These are phyloP conservation scores for Drosophila ohnishii DNA, from an alignment of 1,140 invertebrate species.

Conservation along the genomic window DNA sequence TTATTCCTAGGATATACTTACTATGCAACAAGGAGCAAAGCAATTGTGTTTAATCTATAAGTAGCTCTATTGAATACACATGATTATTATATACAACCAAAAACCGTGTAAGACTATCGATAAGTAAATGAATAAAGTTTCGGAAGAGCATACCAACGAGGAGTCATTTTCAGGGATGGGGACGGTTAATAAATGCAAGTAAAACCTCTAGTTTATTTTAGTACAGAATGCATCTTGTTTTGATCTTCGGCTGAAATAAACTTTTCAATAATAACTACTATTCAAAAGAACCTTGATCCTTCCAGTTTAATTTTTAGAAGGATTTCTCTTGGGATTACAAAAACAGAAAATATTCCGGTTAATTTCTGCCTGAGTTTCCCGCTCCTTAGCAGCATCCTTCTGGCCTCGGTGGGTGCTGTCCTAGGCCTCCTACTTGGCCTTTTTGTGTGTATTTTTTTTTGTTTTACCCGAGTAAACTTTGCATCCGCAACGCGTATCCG, in stretches of 20 bases:
- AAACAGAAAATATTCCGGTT: slow-evolving; percentile 42
- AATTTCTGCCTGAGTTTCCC: slow-evolving; percentile 62
- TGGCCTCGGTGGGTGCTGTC: slow-evolving; percentile 5
- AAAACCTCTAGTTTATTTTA: too few relatives aligned
- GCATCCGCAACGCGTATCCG: slow-evolving; percentile 75
- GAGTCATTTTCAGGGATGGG: not conserved
- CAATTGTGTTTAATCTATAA: slow-evolving; percentile 75
- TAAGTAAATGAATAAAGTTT: slow-evolving; percentile 63
- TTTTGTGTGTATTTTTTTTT: slow-evolving; percentile 21
- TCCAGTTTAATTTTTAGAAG: not conserved
- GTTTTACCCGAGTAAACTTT: slow-evolving; percentile 72
- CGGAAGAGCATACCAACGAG: slow-evolving; percentile 25
- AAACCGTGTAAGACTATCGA: slow-evolving; percentile 59
- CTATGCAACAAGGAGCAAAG: slow-evolving; percentile 64
- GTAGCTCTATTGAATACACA: slow-evolving; percentile 70
- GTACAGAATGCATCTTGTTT: not conserved
- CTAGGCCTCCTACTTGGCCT: slow-evolving; percentile 17
- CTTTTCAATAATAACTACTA: slow-evolving; percentile 2
- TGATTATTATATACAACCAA: slow-evolving; percentile 43
- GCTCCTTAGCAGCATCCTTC: slow-evolving; percentile 7
- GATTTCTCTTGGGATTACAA: not conserved
- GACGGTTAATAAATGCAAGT: not conserved
- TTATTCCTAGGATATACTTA: slow-evolving; percentile 29
- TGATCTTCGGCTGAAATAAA: not conserved
- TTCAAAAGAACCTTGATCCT: not conserved